Conservation (phyloP, 2,797 vertebrate genomes). For the Hoplostethus mediterraneus region DNA sequence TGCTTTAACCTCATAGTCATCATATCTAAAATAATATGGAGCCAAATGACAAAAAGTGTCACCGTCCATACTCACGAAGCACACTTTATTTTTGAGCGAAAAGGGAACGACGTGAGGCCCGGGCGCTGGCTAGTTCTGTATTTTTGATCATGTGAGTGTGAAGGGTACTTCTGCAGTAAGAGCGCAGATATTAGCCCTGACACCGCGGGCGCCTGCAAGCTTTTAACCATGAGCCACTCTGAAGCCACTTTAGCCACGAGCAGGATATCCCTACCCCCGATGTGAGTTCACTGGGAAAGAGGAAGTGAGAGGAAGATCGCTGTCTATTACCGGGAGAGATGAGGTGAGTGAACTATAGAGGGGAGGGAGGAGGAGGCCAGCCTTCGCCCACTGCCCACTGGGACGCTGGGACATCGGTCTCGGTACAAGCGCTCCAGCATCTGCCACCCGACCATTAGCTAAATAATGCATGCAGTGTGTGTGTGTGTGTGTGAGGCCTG, state of each 20-base stretch:
- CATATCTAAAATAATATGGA: background rate
- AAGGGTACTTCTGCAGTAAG: slow-evolving; percentile 33
- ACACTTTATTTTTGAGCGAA: background rate
- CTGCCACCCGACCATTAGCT: slow-evolving; percentile 70
- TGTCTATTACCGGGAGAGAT: slow-evolving; percentile 23
- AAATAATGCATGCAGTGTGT: slow-evolving; percentile 75
- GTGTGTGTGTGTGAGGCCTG: slow-evolving; percentile 33
- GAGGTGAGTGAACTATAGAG: slow-evolving; percentile 5
- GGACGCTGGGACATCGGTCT: slow-evolving; percentile 38
- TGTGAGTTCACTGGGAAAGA: slow-evolving; percentile 26
- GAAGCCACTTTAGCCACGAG: slow-evolving; percentile 37
- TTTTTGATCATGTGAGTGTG: slow-evolving; percentile 38
- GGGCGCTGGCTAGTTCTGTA: background rate
- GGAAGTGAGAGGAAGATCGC: slow-evolving; percentile 2
- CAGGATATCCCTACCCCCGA: slow-evolving; percentile 36
- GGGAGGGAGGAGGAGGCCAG: background rate
- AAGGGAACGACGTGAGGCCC: background rate
- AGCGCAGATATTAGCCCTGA: slow-evolving; percentile 13
- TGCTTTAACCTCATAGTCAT: background rate
- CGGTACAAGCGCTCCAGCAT: slow-evolving; percentile 58
- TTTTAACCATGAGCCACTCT: slow-evolving; percentile 29
- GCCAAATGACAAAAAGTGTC: background rate
- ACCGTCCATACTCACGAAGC: too few species aligned
- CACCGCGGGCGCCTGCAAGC: slow-evolving; percentile 36
- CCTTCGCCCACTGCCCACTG: slow-evolving; percentile 4